Conservation (phyloP, 1,140 invertebrate genomes). For the Drosophila ohnishii region DNA sequence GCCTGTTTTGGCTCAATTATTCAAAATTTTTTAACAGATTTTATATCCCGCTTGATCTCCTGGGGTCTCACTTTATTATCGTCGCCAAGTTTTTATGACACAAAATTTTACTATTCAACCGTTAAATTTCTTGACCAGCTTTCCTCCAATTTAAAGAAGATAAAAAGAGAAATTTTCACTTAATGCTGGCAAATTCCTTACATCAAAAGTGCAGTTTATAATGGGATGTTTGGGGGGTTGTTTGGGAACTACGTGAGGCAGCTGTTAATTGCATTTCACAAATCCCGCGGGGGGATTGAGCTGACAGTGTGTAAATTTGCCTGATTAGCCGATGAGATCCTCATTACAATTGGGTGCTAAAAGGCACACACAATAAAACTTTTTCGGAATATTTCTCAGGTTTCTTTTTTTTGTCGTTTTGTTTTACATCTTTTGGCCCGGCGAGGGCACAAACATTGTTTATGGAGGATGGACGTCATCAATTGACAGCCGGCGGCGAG, state of each 20-base stretch:
- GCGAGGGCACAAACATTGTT: constrained; percentile 47
- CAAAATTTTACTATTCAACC: constrained; percentile 22
- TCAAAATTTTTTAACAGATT: constrained; percentile 12
- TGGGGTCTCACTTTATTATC: constrained; percentile 21
- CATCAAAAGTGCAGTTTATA: background rate
- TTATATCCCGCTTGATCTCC: constrained; percentile 21
- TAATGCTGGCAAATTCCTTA: constrained; percentile 10
- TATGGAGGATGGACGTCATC: constrained; percentile 33
- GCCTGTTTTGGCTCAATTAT: constrained; percentile 8
- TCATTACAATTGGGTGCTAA: constrained; percentile 28
- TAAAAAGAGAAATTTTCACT: constrained; percentile 19
- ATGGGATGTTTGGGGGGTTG: background rate
- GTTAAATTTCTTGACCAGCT: constrained; percentile 24
- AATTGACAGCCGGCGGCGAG: constrained; percentile 63
- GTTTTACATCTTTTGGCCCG: constrained; percentile 39
- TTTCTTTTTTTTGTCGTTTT: constrained; percentile 21
- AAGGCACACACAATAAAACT: constrained; percentile 13
- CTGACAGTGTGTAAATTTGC: constrained; percentile 12
- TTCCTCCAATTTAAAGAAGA: constrained; percentile 31
- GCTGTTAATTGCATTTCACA: background rate
- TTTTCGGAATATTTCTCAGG: constrained; percentile 1
- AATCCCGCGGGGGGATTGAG: background rate
- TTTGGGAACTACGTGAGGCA: background rate
- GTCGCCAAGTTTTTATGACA: constrained; percentile 37
- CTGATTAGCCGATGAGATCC: constrained; percentile 25